Evolutionary conservation across 2,797 vertebrate genomes (phyloP), one percentile per base, ranked within the genome.

Genomic region (Serranus cabrilla): DNA sequence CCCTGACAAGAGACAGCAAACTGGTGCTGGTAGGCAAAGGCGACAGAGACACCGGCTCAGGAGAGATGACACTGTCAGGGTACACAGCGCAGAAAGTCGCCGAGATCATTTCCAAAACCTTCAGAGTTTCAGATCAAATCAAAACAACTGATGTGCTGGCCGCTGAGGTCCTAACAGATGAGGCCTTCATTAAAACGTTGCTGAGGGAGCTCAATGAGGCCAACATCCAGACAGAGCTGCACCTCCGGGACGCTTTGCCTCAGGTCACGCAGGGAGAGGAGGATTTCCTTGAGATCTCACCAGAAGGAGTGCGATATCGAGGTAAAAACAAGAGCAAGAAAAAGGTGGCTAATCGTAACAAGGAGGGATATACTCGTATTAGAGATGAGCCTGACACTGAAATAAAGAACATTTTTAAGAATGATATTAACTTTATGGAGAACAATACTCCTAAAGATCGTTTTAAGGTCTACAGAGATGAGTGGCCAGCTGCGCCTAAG

Each of bases 1-100:
- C 77, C n/a, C 80, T 91, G 69, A 69, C 87, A n/a, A 77, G 78
- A 46, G 65, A 80, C 49, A 90, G 88, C 76, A 46, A 81, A n/a
- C 85, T 92, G 75, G 74, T 79, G 39, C 77, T 92, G 46, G 88
- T 90, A 2, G 89, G 86, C 9, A 85, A 89, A 6, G 88, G 89
- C 2, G 0, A 0, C 0, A 74, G 0, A 76, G 73, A 72, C n/a
- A 4, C 0, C 6, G 27, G 27, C 2, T 68, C 72, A 17, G 60
- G 76, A 55, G 52, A 83, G 46, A 84, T 27, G 69, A 84, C 16
- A 43, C 12, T 92, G 21, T 47, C 67, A 0, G 80, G 85, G 2
- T 71, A 59, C 56, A 14, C 1, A 10, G 71, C 62, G 0, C 14
- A 55, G 31, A 75, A 90, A 0, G 72, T 89, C 23, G 34, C 73